These are phyloP conservation scores for Streblospio benedicti DNA, from an alignment of 1,140 invertebrate genomes.

Conservation along the genomic window DNA sequence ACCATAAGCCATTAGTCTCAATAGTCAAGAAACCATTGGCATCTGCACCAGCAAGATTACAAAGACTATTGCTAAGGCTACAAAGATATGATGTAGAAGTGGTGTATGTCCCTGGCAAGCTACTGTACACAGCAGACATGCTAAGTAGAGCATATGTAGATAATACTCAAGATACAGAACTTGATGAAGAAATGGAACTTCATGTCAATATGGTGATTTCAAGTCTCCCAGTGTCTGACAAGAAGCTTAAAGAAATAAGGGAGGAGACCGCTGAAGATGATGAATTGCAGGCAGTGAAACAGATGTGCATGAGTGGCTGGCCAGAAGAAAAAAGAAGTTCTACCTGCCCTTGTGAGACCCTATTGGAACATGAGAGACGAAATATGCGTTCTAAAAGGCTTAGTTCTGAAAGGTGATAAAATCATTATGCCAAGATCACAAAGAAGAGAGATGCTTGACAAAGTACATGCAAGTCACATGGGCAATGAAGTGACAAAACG, in stretches of 20 bases:
- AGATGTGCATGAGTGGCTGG: slow-evolving; percentile 35
- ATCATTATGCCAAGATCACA: slow-evolving; percentile 18
- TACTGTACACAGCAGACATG: slow-evolving; percentile 40
- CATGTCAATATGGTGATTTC: too few relatives aligned
- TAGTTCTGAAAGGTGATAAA: slow-evolving; percentile 21
- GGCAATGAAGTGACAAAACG: slow-evolving; percentile 20
- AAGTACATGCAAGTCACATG: slow-evolving; percentile 21
- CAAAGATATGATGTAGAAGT: slow-evolving; percentile 45
- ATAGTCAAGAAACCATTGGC: slow-evolving; percentile 45
- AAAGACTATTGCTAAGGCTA: slow-evolving; percentile 45
- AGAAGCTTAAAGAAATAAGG: too few relatives aligned
- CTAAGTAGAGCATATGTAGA: slow-evolving; percentile 7
- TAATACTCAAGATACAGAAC: neutral
- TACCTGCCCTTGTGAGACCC: neutral
- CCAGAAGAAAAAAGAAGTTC: slow-evolving; percentile 36
- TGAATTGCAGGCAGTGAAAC: too few relatives aligned
- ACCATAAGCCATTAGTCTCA: slow-evolving; percentile 40
- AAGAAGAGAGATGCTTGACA: slow-evolving; percentile 16
- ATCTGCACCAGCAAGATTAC: slow-evolving; percentile 39
- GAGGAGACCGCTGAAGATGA: too few relatives aligned
- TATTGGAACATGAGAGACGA: slow-evolving; percentile 23
- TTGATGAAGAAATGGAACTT: neutral
- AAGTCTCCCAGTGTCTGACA: too few relatives aligned
- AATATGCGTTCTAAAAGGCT: slow-evolving; percentile 15
- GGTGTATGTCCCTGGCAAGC: too few relatives aligned